Evolutionary conservation across 2,797 vertebrate genomes (phyloP), one percentile per base, ranked within the genome.

Genomic region (Malacoctenus gilli): DNA sequence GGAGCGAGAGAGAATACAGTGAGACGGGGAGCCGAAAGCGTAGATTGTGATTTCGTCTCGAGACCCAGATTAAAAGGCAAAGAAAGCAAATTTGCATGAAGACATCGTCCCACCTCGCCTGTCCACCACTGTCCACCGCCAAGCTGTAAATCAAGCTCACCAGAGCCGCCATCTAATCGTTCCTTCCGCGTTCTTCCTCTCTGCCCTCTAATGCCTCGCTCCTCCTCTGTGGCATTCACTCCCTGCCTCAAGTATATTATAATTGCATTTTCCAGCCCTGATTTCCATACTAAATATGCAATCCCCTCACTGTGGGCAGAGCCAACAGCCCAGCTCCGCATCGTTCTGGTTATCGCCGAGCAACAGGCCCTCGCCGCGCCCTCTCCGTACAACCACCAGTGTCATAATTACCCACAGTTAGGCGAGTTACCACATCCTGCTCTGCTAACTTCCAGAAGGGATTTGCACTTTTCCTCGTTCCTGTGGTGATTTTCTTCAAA

Each of bases 201-300:
- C 59, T 53, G 43, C 50, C 34, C 43, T 23, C 63, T 65, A 68
- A 73, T 67, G 56, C 68, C 61, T 63, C 64, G 42, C 59, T 25
- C 5, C 53, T 72, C 59, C 39, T 72, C 67, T 69, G 73, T 44
- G 55, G 37, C 66, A 65, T 77, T 79, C 46, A 31, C 66, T 68
- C 41, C 31, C 46, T 37, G 61, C 77, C 52, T 73, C 72, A 59
- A 74, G 68, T 79, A 68, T 59, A 68, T 61, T 23, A 72, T 84
- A 83, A 87, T 83, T 85, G 58, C 69, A 77, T 82, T 77, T 82
- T 68, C 73, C 55, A 51, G 72, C 18, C 66, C 68, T 77, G 64
- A 86, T 87, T 82, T 83, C 77, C 78, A 79, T 79, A 77, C 67
- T 84, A 83, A 86, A 86, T 74, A 76, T 70, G 68, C 68, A 56